These are phyloP conservation scores for Capitella teleta DNA, from an alignment of 1,140 invertebrate genomes.

Conservation along the genomic window DNA sequence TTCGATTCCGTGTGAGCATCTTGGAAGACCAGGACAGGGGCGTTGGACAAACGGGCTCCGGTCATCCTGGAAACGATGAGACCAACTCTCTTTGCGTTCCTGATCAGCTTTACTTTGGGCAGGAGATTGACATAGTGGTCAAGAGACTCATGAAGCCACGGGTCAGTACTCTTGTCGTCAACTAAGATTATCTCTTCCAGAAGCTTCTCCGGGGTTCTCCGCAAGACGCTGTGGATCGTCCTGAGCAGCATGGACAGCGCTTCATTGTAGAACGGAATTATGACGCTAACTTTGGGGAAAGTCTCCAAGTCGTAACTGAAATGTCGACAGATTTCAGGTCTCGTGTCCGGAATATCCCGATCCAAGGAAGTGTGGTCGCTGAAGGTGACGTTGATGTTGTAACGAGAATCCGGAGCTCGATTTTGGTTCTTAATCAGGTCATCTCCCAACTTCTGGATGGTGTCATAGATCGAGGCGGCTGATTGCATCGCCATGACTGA, in stretches of 20 bases:
- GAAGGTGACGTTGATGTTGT: conserved; percentile 15
- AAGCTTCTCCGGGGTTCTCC: conserved; percentile 64
- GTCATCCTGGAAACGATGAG: conserved; percentile 78
- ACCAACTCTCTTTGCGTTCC: conserved; percentile 72
- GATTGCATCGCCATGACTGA: too few relatives aligned
- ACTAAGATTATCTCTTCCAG: conserved; percentile 51
- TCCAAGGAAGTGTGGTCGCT: conserved; percentile 12
- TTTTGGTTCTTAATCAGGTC: too few relatives aligned
- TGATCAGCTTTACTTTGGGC: conserved; percentile 9
- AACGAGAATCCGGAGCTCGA: conserved; percentile 9
- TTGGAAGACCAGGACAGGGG: conserved; percentile 79
- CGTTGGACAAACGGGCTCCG: conserved; percentile 68
- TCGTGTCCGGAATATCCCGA: conserved; percentile 10
- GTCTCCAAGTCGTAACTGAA: conserved; percentile 20
- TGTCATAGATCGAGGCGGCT: too few relatives aligned
- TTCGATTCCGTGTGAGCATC: conserved; percentile 87
- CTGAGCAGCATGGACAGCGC: conserved; percentile 76
- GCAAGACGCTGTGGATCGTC: conserved; percentile 76
- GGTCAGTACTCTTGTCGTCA: conserved; percentile 5
- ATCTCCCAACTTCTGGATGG: too few relatives aligned
- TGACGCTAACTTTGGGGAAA: conserved; percentile 66
- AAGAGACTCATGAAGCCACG: background rate
- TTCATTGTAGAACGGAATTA: conserved; percentile 98
- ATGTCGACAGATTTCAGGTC: conserved; percentile 4
- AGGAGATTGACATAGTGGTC: conserved; percentile 5